A percentile compares a stretch with the other conserved stretches of the same genome.
Evolutionary conservation across 2,797 vertebrate species (phyloP).

Genomic region (Loris lydekkerianus): DNA sequence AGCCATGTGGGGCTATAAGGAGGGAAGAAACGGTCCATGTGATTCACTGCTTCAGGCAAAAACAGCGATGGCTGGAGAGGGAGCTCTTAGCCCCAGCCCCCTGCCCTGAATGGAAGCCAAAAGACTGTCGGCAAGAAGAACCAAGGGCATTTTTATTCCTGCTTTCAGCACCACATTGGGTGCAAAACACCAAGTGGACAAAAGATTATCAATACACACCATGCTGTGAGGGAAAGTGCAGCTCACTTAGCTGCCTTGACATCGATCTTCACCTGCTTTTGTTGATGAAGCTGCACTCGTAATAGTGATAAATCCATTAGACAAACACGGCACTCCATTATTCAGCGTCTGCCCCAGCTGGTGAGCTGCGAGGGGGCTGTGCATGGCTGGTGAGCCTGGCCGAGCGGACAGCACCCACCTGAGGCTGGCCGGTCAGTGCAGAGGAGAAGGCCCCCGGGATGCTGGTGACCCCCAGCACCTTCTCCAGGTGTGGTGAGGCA

Average conservation of each 20-base stretch:
- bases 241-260: constrained; percentile 68
- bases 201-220: constrained; percentile 71
- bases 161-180: constrained; percentile 55
- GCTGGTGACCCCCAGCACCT: rapidly evolving
- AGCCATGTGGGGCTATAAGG: not conserved
- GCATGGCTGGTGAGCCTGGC: not conserved
- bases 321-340: constrained; percentile 75
- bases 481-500: rapidly evolving
- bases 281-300: constrained; percentile 75
- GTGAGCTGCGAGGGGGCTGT: not conserved
- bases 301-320: constrained; percentile 79
- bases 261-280: constrained; percentile 81
- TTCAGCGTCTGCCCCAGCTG: not conserved
- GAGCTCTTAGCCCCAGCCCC: not conserved
- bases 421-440: too few relatives aligned
- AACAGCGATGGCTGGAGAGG: not conserved
- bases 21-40: not conserved
- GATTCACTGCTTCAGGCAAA: not conserved
- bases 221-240: constrained; percentile 39
- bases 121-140: constrained; percentile 9
- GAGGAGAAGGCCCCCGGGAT: rapidly evolving
- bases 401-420: not conserved
- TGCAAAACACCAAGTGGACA: constrained; percentile 51
- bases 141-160: constrained; percentile 53
- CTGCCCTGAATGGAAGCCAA: not conserved